Evolutionary conservation across 1,140 invertebrate species (phyloP).

Genomic region (Dendroctonus valens): DNA sequence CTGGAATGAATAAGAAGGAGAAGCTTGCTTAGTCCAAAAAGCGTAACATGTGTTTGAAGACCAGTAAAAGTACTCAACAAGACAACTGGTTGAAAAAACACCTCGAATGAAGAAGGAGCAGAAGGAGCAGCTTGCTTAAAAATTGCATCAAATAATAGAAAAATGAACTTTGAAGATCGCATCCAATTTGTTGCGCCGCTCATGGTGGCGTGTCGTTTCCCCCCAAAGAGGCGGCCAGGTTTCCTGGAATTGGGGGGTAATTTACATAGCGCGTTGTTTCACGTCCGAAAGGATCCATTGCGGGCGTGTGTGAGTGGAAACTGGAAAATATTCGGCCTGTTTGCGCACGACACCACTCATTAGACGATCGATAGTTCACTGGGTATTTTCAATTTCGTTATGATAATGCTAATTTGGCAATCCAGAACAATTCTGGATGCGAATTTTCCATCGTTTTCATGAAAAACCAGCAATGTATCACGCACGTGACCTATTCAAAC

Average conservation of each 20-base stretch:
- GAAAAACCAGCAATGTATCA: not conserved
- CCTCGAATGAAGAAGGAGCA: too few relatives aligned
- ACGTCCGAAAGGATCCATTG: constrained; percentile 37
- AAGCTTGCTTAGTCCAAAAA: too few relatives aligned
- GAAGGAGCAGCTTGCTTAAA: too few relatives aligned
- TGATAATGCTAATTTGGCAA: not conserved
- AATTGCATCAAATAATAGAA: too few relatives aligned
- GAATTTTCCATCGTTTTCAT: not conserved
- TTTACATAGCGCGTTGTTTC: constrained; percentile 44
- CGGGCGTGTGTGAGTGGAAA: constrained; percentile 34
- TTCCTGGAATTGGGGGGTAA: constrained; percentile 43
- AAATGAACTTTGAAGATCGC: too few relatives aligned
- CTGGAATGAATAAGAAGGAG: too few relatives aligned
- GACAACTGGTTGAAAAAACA: too few relatives aligned
- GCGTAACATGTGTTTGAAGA: too few relatives aligned
- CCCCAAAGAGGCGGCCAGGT: constrained; percentile 14
- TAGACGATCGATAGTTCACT: constrained; percentile 39
- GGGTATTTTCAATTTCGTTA: constrained; percentile 20
- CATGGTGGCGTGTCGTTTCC: not conserved
- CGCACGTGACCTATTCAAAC: too few relatives aligned
- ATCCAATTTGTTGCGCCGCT: not conserved
- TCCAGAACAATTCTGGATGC: not conserved
- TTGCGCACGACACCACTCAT: constrained; percentile 39
- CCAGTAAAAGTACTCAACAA: too few relatives aligned
- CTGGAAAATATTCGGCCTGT: constrained; percentile 34